Conservation (phyloP, 2,888 invertebrate species). For the Tinea semifulvella region DNA sequence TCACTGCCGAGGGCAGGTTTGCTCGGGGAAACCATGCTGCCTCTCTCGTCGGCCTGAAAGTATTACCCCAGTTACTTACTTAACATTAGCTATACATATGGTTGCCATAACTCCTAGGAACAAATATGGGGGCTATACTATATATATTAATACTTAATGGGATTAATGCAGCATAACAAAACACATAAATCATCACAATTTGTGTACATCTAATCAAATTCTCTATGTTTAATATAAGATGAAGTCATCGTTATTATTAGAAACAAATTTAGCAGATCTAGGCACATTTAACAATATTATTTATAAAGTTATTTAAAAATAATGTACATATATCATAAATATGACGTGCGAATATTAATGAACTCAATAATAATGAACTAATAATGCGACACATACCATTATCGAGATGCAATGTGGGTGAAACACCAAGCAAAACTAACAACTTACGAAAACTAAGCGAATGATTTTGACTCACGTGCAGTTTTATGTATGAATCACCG, state of each 20-base stretch:
- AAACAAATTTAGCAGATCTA: neutral
- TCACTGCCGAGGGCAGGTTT: constrained; percentile 51
- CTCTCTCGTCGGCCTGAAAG: constrained; percentile 32
- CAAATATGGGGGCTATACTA: too few species aligned
- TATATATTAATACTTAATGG: too few species aligned
- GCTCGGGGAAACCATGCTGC: constrained; percentile 48
- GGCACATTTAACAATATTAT: too few species aligned
- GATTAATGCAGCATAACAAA: too few species aligned
- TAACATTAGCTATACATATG: too few species aligned
- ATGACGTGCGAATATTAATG: neutral
- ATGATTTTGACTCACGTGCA: constrained; percentile 17
- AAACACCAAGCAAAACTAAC: constrained; percentile 32
- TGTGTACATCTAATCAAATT: neutral
- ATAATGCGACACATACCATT: constrained; percentile 19
- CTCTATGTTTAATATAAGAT: constrained; percentile 2
- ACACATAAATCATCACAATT: too few species aligned
- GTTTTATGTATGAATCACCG: constrained; percentile 9
- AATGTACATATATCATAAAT: too few species aligned
- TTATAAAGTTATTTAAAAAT: too few species aligned
- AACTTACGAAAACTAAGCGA: constrained; percentile 33
- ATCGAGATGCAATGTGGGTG: constrained; percentile 23
- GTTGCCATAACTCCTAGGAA: too few species aligned
- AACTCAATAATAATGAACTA: neutral
- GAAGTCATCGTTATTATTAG: constrained; percentile 10
- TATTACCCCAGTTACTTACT: too few species aligned